phyloP scores from a whole-genome alignment of 2,888 invertebrate species.

The Drosophila cognata region DNA sequence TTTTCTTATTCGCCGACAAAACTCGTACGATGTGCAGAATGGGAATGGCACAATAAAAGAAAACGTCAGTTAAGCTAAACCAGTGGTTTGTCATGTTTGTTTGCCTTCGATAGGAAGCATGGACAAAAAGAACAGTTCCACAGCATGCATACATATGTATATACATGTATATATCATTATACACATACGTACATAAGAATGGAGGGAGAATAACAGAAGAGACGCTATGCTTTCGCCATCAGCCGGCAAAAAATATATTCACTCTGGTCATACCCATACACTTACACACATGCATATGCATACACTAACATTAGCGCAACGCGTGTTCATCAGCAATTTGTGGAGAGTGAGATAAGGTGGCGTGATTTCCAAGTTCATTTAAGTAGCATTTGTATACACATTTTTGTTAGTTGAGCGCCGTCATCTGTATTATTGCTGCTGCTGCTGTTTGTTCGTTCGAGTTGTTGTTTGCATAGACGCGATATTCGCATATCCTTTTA shows the following conservation, averaged over 20 bases:
- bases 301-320: constrained; percentile 44
- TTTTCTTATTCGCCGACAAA: constrained; percentile 76
- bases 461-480: constrained; percentile 23
- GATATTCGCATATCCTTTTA: constrained; percentile 57
- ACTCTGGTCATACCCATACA: constrained; percentile 16
- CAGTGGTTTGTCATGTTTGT: constrained; percentile 34
- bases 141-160: constrained; percentile 1
- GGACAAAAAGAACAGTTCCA: constrained; percentile 14
- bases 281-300: constrained; percentile 17
- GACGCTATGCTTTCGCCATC: constrained; percentile 28
- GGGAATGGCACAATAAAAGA: constrained; percentile 63
- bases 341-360: constrained; percentile 80
- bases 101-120: constrained; percentile 26
- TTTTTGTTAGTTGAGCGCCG: constrained; percentile 36
- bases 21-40: constrained; percentile 74
- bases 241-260: constrained; percentile 45
- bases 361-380: constrained; percentile 85
- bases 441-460: constrained; percentile 8
- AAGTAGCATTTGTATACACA: constrained; percentile 59
- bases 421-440: constrained; percentile 18
- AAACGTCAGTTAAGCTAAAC: constrained; percentile 46
- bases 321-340: constrained; percentile 63
- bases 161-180: constrained; percentile 10
- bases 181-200: neutral
- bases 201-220: constrained; percentile 24